These are phyloP conservation scores for Anarhynchus alexandrinus DNA, from an alignment of 2,113 vertebrate genomes.

Conservation along the genomic window DNA sequence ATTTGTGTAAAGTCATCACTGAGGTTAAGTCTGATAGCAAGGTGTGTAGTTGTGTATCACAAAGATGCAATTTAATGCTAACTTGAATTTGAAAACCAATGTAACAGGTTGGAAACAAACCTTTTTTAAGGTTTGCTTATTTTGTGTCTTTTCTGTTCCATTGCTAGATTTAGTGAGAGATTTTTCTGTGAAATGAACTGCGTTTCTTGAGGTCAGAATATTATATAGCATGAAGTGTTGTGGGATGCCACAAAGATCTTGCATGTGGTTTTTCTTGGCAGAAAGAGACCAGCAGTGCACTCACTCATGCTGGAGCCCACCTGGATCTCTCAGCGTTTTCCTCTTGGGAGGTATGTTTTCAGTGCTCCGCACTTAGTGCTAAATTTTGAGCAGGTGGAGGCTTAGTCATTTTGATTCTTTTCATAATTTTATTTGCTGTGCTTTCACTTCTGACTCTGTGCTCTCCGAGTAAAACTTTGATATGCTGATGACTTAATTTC, in stretches of 20 bases:
- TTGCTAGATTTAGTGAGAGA: not conserved
- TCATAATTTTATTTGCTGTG: not conserved
- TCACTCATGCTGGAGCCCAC: conserved; percentile 96
- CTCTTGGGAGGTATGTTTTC: conserved; percentile 90
- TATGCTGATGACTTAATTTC: not conserved
- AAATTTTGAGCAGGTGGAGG: not conserved
- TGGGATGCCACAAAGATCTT: not conserved
- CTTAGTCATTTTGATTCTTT: not conserved
- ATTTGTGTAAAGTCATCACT: not conserved
- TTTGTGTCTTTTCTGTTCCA: accelerated
- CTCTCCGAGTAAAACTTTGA: not conserved
- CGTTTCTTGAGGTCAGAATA: not conserved
- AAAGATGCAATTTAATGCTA: not conserved
- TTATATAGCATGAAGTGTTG: not conserved
- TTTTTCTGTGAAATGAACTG: not conserved
- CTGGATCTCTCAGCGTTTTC: conserved; percentile 98
- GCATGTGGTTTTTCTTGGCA: conserved; percentile 41
- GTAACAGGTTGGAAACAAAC: accelerated
- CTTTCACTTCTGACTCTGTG: not conserved
- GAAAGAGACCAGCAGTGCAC: conserved; percentile 97
- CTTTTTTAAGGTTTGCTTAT: too few species aligned
- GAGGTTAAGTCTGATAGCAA: not conserved
- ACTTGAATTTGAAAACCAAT: not conserved
- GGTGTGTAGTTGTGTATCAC: not conserved
- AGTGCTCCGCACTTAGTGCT: not conserved